Evolutionary conservation across 2,113 vertebrate genomes (phyloP).

Genomic region (Willisornis vidua): DNA sequence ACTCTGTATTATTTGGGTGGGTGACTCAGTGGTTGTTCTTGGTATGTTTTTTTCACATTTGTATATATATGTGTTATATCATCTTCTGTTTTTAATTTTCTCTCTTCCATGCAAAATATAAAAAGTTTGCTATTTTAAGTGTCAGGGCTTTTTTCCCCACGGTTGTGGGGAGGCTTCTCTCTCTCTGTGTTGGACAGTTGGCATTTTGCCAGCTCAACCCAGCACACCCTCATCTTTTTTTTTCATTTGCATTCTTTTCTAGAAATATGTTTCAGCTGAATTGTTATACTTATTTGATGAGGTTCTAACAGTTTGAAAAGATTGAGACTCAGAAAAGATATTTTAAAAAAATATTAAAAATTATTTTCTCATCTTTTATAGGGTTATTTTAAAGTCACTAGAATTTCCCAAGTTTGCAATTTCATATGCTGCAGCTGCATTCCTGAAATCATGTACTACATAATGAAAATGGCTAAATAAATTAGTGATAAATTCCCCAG

Average conservation of each 20-base stretch:
- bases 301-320: not conserved
- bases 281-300: not conserved
- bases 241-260: not conserved
- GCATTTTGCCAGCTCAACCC: no score
- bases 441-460: not conserved
- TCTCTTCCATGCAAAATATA: no score
- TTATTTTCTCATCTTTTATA: not conserved
- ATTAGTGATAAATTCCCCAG: not conserved
- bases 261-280: not conserved
- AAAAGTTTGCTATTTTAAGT: no score
- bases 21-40: no score
- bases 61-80: no score
- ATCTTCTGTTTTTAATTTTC: no score
- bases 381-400: not conserved
- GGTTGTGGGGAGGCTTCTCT: no score
- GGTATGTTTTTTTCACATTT: no score
- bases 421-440: not conserved
- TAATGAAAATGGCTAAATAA: not conserved
- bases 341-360: not conserved
- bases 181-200: no score
- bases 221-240: not conserved
- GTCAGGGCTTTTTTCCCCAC: no score
- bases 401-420: not conserved
- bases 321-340: not conserved
- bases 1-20: no score